Conservation (phyloP, 2,797 vertebrate genomes). For the Sternarchorhynchus goeldii region DNA sequence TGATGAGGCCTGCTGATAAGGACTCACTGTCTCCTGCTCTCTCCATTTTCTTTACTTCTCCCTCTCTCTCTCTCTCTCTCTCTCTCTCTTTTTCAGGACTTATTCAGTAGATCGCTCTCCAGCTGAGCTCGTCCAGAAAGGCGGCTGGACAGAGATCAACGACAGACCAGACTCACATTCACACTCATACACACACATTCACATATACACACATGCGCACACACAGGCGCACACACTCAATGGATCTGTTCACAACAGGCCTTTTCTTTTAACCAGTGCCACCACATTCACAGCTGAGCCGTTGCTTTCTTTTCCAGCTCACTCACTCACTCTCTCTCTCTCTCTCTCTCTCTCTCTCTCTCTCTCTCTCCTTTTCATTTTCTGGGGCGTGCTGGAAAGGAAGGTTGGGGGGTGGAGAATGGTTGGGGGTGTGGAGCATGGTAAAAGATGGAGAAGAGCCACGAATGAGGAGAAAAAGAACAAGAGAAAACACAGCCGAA, state of each 20-base stretch:
- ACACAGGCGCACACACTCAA: slow-evolving; percentile 40
- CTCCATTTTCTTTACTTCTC: slow-evolving; percentile 23
- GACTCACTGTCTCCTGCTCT: neutral
- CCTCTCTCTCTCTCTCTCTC: slow-evolving; percentile 60
- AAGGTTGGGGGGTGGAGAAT: slow-evolving; percentile 43
- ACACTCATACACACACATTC: too few relatives aligned
- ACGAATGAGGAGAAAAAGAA: slow-evolving; percentile 18
- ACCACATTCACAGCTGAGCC: slow-evolving; percentile 65
- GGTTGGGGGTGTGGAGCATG: slow-evolving; percentile 35
- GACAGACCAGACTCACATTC: too few relatives aligned
- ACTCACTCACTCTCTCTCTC: slow-evolving; percentile 38
- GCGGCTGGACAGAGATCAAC: slow-evolving; percentile 35
- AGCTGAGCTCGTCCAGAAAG: slow-evolving; percentile 42
- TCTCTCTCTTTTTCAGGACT: slow-evolving; percentile 45
- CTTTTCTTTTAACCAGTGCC: slow-evolving; percentile 65
- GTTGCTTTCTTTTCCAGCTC: slow-evolving; percentile 54
- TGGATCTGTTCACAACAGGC: slow-evolving; percentile 66
- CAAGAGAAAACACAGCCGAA: slow-evolving; percentile 53
- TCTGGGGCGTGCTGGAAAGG: neutral
- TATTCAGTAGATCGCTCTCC: slow-evolving; percentile 43
- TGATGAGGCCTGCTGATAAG: slow-evolving; percentile 3
- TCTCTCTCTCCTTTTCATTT: slow-evolving; percentile 66
- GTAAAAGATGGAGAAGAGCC: slow-evolving; percentile 54
- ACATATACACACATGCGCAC: neutral
- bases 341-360: slow-evolving; percentile 61